A percentile compares a stretch with the other conserved stretches of the same genome.
Conservation (phyloP, 2,113 vertebrate species). For the Tragelaphus strepsiceros region DNA sequence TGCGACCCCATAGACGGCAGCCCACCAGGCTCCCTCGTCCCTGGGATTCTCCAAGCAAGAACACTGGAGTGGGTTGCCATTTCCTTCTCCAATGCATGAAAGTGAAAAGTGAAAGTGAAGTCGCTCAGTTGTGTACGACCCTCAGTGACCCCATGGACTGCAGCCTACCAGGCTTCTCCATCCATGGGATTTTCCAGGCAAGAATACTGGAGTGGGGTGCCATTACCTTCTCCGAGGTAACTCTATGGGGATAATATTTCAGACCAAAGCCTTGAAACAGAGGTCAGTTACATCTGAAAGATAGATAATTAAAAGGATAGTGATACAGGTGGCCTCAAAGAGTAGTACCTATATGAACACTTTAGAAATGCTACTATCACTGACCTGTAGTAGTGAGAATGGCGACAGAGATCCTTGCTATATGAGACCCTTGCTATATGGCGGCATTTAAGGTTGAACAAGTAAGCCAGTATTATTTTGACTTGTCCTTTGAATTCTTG, state of each 20-base stretch:
- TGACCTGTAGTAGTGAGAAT: neutral
- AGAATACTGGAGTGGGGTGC: too few relatives aligned
- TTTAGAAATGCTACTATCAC: conserved; percentile 11
- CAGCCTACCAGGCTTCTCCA: too few relatives aligned
- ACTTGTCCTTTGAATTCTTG: neutral
- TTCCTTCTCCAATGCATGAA: too few relatives aligned
- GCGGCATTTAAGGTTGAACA: neutral
- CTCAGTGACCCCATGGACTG: too few relatives aligned
- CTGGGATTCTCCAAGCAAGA: too few relatives aligned
- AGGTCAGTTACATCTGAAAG: neutral
- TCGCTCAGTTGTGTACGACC: too few relatives aligned
- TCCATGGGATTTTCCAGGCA: too few relatives aligned
- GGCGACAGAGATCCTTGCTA: neutral
- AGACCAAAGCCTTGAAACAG: conserved; percentile 3
- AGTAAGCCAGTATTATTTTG: conserved; percentile 2
- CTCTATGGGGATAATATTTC: neutral
- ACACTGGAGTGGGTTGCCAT: too few relatives aligned
- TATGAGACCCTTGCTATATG: neutral
- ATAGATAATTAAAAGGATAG: neutral
- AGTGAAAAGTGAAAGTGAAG: too few relatives aligned
- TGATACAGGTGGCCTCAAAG: neutral
- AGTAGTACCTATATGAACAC: neutral
- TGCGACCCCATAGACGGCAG: too few relatives aligned
- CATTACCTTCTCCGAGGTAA: neutral
- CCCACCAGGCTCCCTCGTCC: too few relatives aligned